Conservation (phyloP, 2,888 invertebrate genomes). For the Chaitophorus viminalis region DNA sequence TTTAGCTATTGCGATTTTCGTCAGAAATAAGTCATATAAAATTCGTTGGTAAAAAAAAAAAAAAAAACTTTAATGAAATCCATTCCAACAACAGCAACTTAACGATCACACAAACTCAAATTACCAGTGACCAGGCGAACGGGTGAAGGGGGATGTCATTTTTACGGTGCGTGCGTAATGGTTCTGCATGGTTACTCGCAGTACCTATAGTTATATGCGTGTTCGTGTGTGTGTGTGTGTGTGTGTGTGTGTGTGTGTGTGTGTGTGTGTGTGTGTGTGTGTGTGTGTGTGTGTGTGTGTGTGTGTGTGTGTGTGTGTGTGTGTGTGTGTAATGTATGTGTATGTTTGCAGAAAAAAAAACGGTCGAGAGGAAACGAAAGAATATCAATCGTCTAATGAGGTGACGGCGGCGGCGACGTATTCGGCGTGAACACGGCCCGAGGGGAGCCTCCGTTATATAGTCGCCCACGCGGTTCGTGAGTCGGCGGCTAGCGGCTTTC, state of each 20-base stretch:
- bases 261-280: not conserved
- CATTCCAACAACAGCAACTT: not conserved
- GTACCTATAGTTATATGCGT: not conserved
- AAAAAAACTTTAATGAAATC: conserved; percentile 8
- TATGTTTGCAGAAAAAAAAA: not conserved
- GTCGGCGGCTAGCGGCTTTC: conserved; percentile 18
- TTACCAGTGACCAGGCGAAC: not conserved
- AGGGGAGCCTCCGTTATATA: conserved; percentile 17
- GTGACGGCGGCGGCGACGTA: conserved; percentile 27
- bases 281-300: not conserved
- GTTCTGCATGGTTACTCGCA: conserved; percentile 54
- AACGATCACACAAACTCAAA: conserved; percentile 9
- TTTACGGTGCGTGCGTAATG: conserved; percentile 60
- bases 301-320: not conserved
- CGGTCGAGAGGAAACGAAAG: not conserved
- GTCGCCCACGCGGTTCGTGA: conserved; percentile 51
- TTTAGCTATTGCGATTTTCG: not conserved
- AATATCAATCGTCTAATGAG: conserved; percentile 44
- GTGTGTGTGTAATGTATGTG: not conserved
- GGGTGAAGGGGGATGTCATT: conserved; percentile 40
- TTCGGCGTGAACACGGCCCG: conserved; percentile 50
- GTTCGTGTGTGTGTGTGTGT: not conserved
- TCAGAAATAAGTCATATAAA: not conserved
- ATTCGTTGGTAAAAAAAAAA: no score
- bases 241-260: not conserved